phyloP scores from a whole-genome alignment of 1,140 invertebrate species.

The Psilanteris sp. region DNA sequence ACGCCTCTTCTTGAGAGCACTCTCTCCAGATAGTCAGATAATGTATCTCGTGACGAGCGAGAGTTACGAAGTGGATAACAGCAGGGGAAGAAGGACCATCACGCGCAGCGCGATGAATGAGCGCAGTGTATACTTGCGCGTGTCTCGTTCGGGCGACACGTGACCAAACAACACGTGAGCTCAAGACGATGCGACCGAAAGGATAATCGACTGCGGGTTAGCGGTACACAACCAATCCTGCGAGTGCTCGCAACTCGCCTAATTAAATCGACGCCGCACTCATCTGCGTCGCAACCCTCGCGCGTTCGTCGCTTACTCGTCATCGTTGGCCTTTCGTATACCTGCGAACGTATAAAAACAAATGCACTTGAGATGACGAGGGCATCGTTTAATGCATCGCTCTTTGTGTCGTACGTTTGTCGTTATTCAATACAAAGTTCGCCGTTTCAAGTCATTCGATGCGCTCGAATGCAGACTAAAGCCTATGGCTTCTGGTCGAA shows the following conservation, averaged over 20 bases:
- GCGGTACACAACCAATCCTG: background rate
- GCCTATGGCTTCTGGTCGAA: no score
- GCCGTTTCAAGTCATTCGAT: no score
- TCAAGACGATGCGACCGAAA: slow-evolving; percentile 12
- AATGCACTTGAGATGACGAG: no score
- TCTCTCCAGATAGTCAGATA: slow-evolving; percentile 37
- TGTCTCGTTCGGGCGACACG: slow-evolving; percentile 13
- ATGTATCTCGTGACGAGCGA: slow-evolving; percentile 30
- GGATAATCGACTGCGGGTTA: background rate
- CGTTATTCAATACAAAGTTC: no score
- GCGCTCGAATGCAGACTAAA: no score
- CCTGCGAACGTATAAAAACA: no score
- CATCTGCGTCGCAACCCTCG: background rate
- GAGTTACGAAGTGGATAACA: slow-evolving; percentile 46
- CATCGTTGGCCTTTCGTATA: no score
- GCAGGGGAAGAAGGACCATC: slow-evolving; percentile 24
- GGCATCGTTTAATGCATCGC: no score
- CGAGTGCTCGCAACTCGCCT: slow-evolving; percentile 1
- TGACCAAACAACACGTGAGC: slow-evolving; percentile 39
- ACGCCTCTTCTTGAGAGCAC: slow-evolving; percentile 45
- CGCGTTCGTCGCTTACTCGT: no score
- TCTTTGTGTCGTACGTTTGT: no score
- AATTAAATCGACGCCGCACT: slow-evolving; percentile 6
- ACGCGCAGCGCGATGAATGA: slow-evolving; percentile 54
- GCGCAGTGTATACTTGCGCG: slow-evolving; percentile 46